These are phyloP conservation scores for Phyllostomus discolor DNA, from an alignment of 2,113 vertebrate genomes.

Conservation along the genomic window DNA sequence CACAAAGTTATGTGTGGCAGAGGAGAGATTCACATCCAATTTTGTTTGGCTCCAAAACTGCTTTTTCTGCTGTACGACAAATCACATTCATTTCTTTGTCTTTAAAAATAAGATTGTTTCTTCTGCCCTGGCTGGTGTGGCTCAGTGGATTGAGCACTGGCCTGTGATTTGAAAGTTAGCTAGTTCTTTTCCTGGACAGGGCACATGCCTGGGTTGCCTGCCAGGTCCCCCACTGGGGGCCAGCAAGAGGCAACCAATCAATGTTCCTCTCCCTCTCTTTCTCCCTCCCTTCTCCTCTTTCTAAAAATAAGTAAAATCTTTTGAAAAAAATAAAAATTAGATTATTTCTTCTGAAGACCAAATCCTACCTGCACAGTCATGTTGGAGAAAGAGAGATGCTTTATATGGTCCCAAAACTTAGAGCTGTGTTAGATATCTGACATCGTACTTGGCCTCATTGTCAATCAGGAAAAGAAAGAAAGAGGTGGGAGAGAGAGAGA, in stretches of 20 bases:
- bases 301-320: too few species aligned
- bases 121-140: not conserved
- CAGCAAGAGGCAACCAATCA: too few species aligned
- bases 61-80: not conserved
- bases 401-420: not conserved
- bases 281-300: too few species aligned
- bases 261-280: too few species aligned
- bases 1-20: not conserved
- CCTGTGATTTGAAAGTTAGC: too few species aligned
- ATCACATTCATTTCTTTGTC: not conserved
- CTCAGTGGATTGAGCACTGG: too few species aligned
- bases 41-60: not conserved
- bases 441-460: not conserved
- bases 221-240: too few species aligned
- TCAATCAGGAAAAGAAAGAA: not conserved
- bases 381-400: not conserved
- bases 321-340: too few species aligned
- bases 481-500: too few species aligned
- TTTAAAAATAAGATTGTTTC: not conserved
- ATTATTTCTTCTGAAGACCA: too few species aligned
- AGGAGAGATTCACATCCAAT: not conserved
- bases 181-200: too few species aligned
- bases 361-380: not conserved
- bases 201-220: too few species aligned
- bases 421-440: not conserved